These are phyloP conservation scores for Macrophya annulata DNA, from an alignment of 2,888 invertebrate species.

Conservation along the genomic window DNA sequence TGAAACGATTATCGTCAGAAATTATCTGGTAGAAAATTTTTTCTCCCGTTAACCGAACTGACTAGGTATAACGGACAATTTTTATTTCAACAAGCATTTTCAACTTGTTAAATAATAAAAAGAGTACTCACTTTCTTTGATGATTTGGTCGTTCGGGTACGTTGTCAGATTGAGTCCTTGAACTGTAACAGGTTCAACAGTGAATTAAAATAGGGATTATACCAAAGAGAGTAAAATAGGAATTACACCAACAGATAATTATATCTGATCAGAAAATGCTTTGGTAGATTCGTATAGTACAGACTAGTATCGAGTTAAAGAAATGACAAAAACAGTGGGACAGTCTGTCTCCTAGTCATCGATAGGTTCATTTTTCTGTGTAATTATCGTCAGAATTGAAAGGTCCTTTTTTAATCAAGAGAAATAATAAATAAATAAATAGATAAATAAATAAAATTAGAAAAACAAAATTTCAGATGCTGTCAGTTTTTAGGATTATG, in stretches of 20 bases:
- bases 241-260: background rate
- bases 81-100: slow-evolving; percentile 44
- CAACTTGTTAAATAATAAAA: slow-evolving; percentile 48
- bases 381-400: background rate
- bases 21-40: background rate
- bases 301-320: background rate
- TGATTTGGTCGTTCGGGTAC: slow-evolving; percentile 89
- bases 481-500: background rate
- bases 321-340: background rate
- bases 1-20: background rate
- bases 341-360: background rate
- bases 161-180: slow-evolving; percentile 85
- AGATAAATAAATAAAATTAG: background rate
- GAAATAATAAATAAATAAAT: background rate
- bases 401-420: background rate
- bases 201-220: background rate
- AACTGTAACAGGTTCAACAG: slow-evolving; percentile 33
- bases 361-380: background rate
- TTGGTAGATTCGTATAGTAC: background rate
- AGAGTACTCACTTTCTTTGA: slow-evolving; percentile 90
- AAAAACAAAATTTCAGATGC: background rate
- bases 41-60: background rate
- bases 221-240: background rate
- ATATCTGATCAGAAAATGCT: background rate
- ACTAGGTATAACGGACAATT: slow-evolving; percentile 55